Conservation (phyloP, 2,113 vertebrate genomes). For the Colius striatus region DNA sequence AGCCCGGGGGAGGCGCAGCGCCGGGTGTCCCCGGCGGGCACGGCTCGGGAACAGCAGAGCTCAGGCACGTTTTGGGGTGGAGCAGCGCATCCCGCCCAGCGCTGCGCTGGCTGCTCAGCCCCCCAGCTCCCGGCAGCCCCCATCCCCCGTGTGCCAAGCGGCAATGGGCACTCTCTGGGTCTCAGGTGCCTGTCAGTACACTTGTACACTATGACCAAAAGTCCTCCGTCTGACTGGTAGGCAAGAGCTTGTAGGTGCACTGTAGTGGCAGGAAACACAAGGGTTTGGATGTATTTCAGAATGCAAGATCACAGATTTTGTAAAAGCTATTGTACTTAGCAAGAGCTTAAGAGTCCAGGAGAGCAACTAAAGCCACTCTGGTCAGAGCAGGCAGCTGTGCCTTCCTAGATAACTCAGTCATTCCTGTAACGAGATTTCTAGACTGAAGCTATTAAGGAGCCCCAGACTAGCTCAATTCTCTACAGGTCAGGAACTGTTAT, state of each 20-base stretch:
- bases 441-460: background rate
- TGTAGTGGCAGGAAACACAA: background rate
- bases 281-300: background rate
- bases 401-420: background rate
- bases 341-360: background rate
- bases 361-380: background rate
- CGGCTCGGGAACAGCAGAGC: too few species aligned
- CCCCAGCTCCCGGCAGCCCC: too few species aligned
- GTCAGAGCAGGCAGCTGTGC: background rate
- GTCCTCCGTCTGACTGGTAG: too few species aligned
- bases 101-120: too few species aligned
- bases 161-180: too few species aligned
- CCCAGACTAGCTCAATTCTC: background rate
- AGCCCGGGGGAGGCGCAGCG: too few species aligned
- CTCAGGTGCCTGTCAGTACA: too few species aligned
- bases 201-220: too few species aligned
- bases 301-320: background rate
- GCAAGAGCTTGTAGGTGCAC: background rate
- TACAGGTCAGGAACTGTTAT: background rate
- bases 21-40: too few species aligned
- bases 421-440: slow-evolving; percentile 35
- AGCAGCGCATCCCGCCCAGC: too few species aligned
- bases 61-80: too few species aligned
- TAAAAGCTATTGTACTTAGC: background rate
- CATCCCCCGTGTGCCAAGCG: too few species aligned